These are phyloP conservation scores for Elysia chlorotica DNA, from an alignment of 1,140 invertebrate genomes.

Conservation along the genomic window DNA sequence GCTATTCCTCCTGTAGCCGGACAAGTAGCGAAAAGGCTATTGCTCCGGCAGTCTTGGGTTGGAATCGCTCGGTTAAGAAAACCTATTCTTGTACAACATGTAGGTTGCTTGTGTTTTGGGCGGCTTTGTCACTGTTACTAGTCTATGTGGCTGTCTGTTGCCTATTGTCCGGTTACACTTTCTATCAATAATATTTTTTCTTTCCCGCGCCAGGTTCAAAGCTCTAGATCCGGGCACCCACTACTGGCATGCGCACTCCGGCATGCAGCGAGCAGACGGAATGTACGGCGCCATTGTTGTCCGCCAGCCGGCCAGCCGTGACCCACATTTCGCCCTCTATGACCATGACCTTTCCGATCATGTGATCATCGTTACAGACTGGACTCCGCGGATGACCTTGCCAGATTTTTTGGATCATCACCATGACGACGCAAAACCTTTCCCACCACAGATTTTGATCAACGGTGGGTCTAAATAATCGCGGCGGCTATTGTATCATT, in stretches of 20 bases:
- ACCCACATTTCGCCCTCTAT: slow-evolving; percentile 25
- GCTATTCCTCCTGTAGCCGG: too few species aligned
- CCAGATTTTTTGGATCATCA: slow-evolving; percentile 81
- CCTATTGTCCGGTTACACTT: too few species aligned
- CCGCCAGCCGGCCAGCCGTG: slow-evolving; percentile 11
- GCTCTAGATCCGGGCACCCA: slow-evolving; percentile 73
- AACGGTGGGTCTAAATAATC: too few species aligned
- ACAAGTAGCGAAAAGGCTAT: too few species aligned
- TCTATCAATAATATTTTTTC: background rate
- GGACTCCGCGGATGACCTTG: slow-evolving; percentile 57
- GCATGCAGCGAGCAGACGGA: slow-evolving; percentile 82
- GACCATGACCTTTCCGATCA: slow-evolving; percentile 31
- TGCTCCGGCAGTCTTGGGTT: too few species aligned
- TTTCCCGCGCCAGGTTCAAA: slow-evolving; percentile 49
- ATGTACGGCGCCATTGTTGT: slow-evolving; percentile 72
- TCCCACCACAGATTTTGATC: slow-evolving; percentile 77
- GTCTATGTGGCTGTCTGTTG: too few species aligned
- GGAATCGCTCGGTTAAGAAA: too few species aligned
- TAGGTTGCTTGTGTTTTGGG: too few species aligned
- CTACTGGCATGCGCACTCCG: slow-evolving; percentile 89
- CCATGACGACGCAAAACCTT: slow-evolving; percentile 78
- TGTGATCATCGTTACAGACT: slow-evolving; percentile 36
- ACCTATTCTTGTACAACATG: too few species aligned
- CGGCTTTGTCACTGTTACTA: too few species aligned
- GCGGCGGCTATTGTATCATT: too few species aligned